Percentiles rank a stretch among this genome's conserved stretches.
These are phyloP conservation scores for Leucoptera coffeella DNA, from an alignment of 2,888 invertebrate species.

Conservation along the genomic window DNA sequence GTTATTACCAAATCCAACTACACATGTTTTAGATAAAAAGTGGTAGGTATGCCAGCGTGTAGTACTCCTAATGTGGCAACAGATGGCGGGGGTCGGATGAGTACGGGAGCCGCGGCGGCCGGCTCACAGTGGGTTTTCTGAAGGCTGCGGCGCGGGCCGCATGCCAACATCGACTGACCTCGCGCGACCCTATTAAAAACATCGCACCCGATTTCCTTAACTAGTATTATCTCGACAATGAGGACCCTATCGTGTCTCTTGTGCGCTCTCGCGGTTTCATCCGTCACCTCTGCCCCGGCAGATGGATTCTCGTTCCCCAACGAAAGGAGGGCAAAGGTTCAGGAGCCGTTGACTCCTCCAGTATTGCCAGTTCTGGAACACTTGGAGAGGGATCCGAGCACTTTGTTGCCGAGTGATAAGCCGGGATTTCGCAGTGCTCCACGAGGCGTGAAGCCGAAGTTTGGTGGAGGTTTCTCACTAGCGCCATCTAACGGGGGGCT, in stretches of 20 bases:
- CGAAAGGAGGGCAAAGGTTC: constrained; percentile 24
- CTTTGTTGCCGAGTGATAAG: constrained; percentile 15
- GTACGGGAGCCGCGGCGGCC: constrained; percentile 8
- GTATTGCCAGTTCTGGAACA: constrained; percentile 43
- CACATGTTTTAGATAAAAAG: too few relatives aligned
- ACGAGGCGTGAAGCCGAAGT: constrained; percentile 21
- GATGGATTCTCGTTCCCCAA: constrained; percentile 32
- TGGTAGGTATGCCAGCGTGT: too few relatives aligned
- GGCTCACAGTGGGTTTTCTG: constrained; percentile 47
- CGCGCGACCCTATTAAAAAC: constrained; percentile 47
- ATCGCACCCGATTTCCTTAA: constrained; percentile 24
- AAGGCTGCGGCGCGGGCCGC: constrained; percentile 51
- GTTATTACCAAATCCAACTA: too few relatives aligned
- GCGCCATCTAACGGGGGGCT: constrained; percentile 34
- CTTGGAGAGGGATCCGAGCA: constrained; percentile 44
- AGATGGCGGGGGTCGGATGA: neutral
- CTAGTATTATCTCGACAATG: constrained; percentile 29
- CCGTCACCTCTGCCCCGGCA: constrained; percentile 21
- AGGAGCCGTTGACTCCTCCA: constrained; percentile 43
- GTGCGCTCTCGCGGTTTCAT: constrained; percentile 15
- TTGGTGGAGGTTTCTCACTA: constrained; percentile 34
- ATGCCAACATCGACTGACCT: constrained; percentile 41
- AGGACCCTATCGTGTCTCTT: constrained; percentile 26
- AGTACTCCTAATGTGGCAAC: too few relatives aligned
- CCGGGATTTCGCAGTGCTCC: constrained; percentile 1